Evolutionary conservation across 2,888 invertebrate genomes (phyloP).

Genomic region (Drosophila atripex): DNA sequence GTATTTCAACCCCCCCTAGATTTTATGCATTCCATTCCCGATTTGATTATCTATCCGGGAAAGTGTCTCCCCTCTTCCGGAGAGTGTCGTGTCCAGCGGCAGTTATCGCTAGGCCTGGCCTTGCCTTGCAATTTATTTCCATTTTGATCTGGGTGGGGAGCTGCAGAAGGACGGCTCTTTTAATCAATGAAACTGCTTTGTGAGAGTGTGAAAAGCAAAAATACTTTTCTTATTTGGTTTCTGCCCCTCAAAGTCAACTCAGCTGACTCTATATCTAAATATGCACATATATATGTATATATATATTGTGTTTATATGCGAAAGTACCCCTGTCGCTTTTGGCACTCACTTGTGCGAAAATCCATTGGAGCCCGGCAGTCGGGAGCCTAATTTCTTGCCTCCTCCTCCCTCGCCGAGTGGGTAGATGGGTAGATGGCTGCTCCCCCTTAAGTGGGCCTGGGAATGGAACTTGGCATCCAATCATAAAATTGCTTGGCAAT

Average conservation of each 20-base stretch:
- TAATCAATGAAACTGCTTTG: slow-evolving; percentile 75
- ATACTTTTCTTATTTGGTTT: slow-evolving; percentile 53
- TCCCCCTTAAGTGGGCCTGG: slow-evolving; percentile 45
- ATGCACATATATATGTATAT: too few relatives aligned
- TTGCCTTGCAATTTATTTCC: slow-evolving; percentile 53
- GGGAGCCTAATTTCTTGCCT: slow-evolving; percentile 84
- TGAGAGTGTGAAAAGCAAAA: slow-evolving; percentile 37
- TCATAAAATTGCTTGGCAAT: slow-evolving; percentile 68
- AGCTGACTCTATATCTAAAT: slow-evolving; percentile 45
- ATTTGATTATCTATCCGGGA: slow-evolving; percentile 41
- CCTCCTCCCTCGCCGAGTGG: slow-evolving; percentile 31
- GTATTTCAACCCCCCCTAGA: slow-evolving; percentile 16
- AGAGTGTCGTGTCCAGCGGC: slow-evolving; percentile 69
- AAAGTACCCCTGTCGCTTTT: slow-evolving; percentile 64
- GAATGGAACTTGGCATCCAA: slow-evolving; percentile 61
- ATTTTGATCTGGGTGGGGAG: slow-evolving; percentile 19
- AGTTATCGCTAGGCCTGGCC: slow-evolving; percentile 69
- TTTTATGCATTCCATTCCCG: slow-evolving; percentile 40
- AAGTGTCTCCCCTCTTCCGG: slow-evolving; percentile 23
- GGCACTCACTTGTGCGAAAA: slow-evolving; percentile 79
- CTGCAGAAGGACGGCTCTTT: slow-evolving; percentile 8
- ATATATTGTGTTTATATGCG: slow-evolving; percentile 24
- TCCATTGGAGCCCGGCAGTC: slow-evolving; percentile 85
- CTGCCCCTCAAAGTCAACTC: slow-evolving; percentile 54
- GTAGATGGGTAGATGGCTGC: slow-evolving; percentile 11